phyloP scores from a whole-genome alignment of 2,113 vertebrate species.

The Cavia porcellus region DNA sequence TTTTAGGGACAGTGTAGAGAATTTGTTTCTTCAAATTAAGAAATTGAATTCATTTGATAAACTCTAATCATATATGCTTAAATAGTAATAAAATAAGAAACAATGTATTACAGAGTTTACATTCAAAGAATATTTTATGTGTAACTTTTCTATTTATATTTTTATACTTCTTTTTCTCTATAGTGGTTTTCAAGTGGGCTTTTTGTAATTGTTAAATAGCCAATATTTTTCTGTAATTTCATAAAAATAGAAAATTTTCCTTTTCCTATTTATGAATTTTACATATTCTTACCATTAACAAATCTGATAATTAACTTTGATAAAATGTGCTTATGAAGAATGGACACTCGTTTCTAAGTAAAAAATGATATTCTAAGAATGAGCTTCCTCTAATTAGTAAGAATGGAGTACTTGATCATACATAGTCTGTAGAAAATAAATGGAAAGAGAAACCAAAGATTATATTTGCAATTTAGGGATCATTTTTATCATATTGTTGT shows the following conservation, averaged over 20 bases:
- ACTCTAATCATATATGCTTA: not conserved
- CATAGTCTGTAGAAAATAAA: conserved; percentile 70
- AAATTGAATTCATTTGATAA: not conserved
- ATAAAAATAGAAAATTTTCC: not conserved
- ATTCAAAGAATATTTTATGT: not conserved
- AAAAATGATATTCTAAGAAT: conserved; percentile 55
- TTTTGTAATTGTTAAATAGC: not conserved
- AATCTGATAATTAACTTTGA: too few relatives aligned
- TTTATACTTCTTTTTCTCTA: conserved; percentile 59
- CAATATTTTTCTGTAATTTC: not conserved
- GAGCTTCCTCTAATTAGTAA: not conserved
- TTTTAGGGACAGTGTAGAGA: not conserved
- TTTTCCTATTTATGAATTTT: conserved; percentile 63
- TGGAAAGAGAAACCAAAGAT: conserved; percentile 75
- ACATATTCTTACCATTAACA: too few relatives aligned
- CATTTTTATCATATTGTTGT: conserved; percentile 75
- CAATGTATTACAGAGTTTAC: not conserved
- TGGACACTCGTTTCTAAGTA: too few relatives aligned
- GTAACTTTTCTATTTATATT: conserved; percentile 66
- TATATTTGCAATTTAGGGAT: conserved; percentile 56
- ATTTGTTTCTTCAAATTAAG: not conserved
- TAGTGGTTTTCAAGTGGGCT: not conserved
- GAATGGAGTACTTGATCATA: conserved; percentile 61
- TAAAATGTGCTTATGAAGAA: too few relatives aligned
- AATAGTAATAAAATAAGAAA: conserved; percentile 17